A percentile compares a stretch with the other conserved stretches of the same genome.
phyloP scores from a whole-genome alignment of 2,113 vertebrate species.

The Lycaon pictus region DNA sequence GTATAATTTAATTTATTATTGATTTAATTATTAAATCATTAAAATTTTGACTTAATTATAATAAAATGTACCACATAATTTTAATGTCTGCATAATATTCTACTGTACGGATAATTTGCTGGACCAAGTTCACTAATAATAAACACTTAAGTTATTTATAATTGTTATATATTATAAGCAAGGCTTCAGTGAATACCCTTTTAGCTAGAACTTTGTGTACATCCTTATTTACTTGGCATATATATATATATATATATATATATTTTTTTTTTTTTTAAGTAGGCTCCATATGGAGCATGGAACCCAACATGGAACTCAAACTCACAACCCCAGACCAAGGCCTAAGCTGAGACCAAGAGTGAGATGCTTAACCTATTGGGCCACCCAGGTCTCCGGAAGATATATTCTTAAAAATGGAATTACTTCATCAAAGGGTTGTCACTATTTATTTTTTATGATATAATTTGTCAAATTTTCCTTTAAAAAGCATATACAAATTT shows the following conservation, averaged over 20 bases:
- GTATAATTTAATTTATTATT: background rate
- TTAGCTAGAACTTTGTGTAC: constrained; percentile 8
- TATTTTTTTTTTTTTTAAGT: background rate
- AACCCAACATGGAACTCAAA: background rate
- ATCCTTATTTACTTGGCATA: constrained; percentile 21
- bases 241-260: background rate
- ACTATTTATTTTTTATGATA: background rate
- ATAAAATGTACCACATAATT: background rate
- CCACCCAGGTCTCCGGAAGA: background rate
- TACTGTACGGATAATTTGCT: background rate
- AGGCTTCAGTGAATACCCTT: background rate
- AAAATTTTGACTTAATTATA: background rate
- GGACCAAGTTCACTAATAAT: constrained; percentile 30
- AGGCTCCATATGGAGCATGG: background rate
- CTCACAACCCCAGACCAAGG: background rate
- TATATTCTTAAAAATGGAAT: background rate
- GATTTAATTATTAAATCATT: background rate
- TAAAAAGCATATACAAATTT: background rate
- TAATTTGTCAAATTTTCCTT: background rate
- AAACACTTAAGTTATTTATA: constrained; percentile 10
- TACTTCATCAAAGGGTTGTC: background rate
- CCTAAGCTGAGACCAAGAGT: background rate
- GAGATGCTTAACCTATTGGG: background rate
- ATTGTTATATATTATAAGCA: constrained; percentile 6
- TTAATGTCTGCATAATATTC: background rate